These are phyloP conservation scores for Tenebrio molitor DNA, from an alignment of 1,140 invertebrate species.

Conservation along the genomic window DNA sequence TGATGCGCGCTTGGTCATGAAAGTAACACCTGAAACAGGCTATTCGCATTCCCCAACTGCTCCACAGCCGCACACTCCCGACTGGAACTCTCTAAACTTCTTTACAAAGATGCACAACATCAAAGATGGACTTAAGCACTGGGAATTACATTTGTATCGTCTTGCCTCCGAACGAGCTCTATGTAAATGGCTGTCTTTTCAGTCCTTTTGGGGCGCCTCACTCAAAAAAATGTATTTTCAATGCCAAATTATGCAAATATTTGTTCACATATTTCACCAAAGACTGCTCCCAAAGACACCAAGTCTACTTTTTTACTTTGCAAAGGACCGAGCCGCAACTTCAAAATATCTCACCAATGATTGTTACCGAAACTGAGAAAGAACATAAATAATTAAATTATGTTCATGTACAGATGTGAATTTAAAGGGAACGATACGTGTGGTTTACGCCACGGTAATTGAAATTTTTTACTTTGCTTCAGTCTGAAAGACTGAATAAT, in stretches of 20 bases:
- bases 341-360: too few species aligned
- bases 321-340: too few species aligned
- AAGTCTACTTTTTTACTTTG: constrained; percentile 5
- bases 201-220: constrained; percentile 7
- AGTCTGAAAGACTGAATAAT: too few species aligned
- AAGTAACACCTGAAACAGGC: constrained; percentile 56
- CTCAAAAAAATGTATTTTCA: constrained; percentile 40
- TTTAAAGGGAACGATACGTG: too few species aligned
- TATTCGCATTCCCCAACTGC: constrained; percentile 52
- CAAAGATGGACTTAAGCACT: constrained; percentile 52
- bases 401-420: too few species aligned
- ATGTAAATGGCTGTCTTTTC: constrained; percentile 38
- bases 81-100: constrained; percentile 30
- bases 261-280: constrained; percentile 30
- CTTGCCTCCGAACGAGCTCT: constrained; percentile 39
- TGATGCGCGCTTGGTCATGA: constrained; percentile 53
- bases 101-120: constrained; percentile 50
- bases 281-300: constrained; percentile 7
- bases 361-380: too few species aligned
- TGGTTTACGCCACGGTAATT: too few species aligned
- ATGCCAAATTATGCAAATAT: constrained; percentile 46
- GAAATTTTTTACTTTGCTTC: too few species aligned
- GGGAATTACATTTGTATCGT: constrained; percentile 50
- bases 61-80: constrained; percentile 23
- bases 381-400: too few species aligned